These are phyloP conservation scores for Zaprionus lineosus DNA, from an alignment of 2,888 invertebrate genomes.

Conservation along the genomic window DNA sequence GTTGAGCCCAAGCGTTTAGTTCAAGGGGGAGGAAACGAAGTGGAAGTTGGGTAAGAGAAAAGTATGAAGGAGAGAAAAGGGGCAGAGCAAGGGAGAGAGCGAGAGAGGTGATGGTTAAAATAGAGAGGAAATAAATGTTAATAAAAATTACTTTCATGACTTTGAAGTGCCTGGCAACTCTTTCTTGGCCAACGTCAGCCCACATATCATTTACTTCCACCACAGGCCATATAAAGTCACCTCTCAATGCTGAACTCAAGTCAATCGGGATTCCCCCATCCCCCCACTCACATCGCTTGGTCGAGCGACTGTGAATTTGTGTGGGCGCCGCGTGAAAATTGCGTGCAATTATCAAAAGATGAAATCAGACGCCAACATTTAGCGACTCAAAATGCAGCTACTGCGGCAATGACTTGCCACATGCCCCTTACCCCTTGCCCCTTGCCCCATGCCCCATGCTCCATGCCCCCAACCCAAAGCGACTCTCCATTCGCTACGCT, in stretches of 20 bases:
- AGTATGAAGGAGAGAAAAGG: background rate
- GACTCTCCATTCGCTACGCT: background rate
- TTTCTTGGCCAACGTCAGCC: constrained; percentile 19
- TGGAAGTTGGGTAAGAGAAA: background rate
- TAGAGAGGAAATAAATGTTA: constrained; percentile 50
- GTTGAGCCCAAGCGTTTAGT: constrained; percentile 8
- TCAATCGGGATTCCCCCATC: constrained; percentile 42
- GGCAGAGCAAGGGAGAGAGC: background rate
- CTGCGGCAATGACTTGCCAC: constrained; percentile 2
- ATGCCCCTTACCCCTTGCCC: background rate
- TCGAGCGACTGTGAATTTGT: too few species aligned
- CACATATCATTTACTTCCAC: constrained; percentile 14
- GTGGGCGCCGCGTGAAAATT: constrained; percentile 72
- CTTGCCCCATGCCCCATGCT: background rate
- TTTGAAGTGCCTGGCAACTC: constrained; percentile 29
- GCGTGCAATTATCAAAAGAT: constrained; percentile 72
- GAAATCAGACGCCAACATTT: constrained; percentile 62
- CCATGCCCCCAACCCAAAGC: background rate
- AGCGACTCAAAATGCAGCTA: constrained; percentile 29
- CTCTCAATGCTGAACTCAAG: constrained; percentile 39
- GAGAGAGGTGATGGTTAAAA: constrained; percentile 40
- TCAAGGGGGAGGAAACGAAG: background rate
- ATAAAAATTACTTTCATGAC: constrained; percentile 60
- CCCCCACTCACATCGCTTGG: too few species aligned
- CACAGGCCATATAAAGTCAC: constrained; percentile 42